Percentiles rank a stretch among this genome's conserved stretches.
Evolutionary conservation across 2,797 vertebrate species (phyloP).

Genomic region (Myotis pilosus): DNA sequence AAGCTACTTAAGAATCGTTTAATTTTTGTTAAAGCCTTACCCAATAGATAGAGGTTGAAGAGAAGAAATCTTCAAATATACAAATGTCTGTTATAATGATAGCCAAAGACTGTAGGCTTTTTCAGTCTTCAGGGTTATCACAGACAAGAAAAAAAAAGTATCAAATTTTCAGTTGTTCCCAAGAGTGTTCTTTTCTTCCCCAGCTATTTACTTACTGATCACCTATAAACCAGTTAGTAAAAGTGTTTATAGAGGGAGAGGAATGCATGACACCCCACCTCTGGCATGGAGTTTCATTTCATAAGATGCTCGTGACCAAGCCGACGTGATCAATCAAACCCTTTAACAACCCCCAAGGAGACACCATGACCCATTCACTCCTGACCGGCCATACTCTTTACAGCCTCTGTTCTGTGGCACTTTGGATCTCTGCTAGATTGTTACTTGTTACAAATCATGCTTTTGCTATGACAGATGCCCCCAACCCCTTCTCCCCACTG

Average conservation of each 20-base stretch:
- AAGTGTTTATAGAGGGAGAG: neutral
- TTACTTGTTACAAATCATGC: conserved; percentile 61
- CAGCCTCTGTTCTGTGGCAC: neutral
- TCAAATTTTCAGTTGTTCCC: neutral
- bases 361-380: neutral
- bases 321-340: neutral
- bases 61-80: neutral
- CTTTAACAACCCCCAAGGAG: neutral
- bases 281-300: neutral
- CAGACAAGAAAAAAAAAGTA: neutral
- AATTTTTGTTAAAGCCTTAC: neutral
- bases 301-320: neutral
- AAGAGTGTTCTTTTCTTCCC: neutral
- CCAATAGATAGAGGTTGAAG: neutral
- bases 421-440: conserved; percentile 39
- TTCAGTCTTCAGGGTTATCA: neutral
- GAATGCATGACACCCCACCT: neutral
- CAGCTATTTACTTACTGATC: neutral
- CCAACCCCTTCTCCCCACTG: conserved; percentile 46
- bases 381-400: neutral
- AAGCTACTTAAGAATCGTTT: neutral
- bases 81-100: neutral
- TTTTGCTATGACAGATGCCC: conserved; percentile 67
- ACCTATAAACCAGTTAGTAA: neutral
- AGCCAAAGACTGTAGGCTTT: neutral